phyloP scores from a whole-genome alignment of 2,113 vertebrate species.

The Piaya cayana region DNA sequence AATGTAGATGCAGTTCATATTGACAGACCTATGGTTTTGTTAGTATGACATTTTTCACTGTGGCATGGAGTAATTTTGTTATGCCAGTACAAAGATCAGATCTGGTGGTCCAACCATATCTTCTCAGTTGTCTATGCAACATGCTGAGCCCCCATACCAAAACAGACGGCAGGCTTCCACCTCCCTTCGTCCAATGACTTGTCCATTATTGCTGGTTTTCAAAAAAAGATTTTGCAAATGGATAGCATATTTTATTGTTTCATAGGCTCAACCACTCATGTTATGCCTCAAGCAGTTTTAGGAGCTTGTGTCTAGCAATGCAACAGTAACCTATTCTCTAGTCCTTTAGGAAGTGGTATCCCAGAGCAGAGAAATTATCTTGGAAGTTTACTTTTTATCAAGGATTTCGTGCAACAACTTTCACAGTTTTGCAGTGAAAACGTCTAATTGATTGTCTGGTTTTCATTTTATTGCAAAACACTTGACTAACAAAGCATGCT shows the following conservation, averaged over 20 bases:
- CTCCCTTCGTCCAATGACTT: not conserved
- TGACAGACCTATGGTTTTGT: not conserved
- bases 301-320: not conserved
- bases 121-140: not conserved
- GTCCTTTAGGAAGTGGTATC: not conserved
- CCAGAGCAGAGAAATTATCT: not conserved
- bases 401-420: not conserved
- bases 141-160: fast-evolving
- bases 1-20: not conserved
- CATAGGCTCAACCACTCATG: not conserved
- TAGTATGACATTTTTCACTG: not conserved
- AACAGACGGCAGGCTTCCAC: not conserved
- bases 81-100: fast-evolving
- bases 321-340: not conserved
- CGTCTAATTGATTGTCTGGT: not conserved
- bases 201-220: not conserved
- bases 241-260: not conserved
- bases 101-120: not conserved
- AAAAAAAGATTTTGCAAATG: not conserved
- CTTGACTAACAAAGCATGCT: not conserved
- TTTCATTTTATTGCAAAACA: not conserved
- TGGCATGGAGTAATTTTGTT: not conserved
- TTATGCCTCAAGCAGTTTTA: not conserved
- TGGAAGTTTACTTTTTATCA: not conserved
- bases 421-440: not conserved